Evolutionary conservation across 2,113 vertebrate species (phyloP), one percentile per base, ranked within the genome.

Genomic region (Protobothrops mucrosquamatus): DNA sequence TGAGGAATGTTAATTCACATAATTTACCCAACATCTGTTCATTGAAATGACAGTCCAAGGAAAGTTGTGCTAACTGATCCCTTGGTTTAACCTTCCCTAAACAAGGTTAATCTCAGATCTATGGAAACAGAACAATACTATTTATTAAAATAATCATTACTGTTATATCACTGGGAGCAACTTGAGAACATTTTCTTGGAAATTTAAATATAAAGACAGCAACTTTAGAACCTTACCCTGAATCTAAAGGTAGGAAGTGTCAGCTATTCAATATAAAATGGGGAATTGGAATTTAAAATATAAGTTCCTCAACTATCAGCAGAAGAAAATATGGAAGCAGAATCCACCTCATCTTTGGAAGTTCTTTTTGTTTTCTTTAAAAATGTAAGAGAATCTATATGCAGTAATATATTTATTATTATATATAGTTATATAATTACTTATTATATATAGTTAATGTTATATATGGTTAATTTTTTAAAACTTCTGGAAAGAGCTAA

Each of bases 231-330:
- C 0, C 46, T 9, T 81, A 59, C 48, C 9, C 12, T 24, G 9
- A 91, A 48, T 18, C 46, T n/a, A 29, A 29, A n/a, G 8, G 22
- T 39, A 51, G 85, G 9, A 91, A 57, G 55, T 34, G 10, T 15
- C 81, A 59, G 3, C 5, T 12, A 59, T 56, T 91, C 69, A 85
- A 15, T 43, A 14, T 56, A 43, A 55, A 55, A 43, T 91, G 51
- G 69, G 2, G n/a, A 6, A 24, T 0, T 46, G 81, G 43, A 43
- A 43, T 10, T 46, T 22, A 96, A 94, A 92, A 94, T 95, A 90
- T 93, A 95, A 86, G 92, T 94, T 94, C 29, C 87, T 91, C 93
- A 92, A 94, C 95, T 95, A 95, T 93, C 95, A 96, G 51, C 11
- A 51, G 12, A 26, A 51, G 24, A 51, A 87, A 54, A 96, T 95